Evolutionary conservation across 2,797 vertebrate genomes (phyloP).

Genomic region (Megaceryle alcyon): DNA sequence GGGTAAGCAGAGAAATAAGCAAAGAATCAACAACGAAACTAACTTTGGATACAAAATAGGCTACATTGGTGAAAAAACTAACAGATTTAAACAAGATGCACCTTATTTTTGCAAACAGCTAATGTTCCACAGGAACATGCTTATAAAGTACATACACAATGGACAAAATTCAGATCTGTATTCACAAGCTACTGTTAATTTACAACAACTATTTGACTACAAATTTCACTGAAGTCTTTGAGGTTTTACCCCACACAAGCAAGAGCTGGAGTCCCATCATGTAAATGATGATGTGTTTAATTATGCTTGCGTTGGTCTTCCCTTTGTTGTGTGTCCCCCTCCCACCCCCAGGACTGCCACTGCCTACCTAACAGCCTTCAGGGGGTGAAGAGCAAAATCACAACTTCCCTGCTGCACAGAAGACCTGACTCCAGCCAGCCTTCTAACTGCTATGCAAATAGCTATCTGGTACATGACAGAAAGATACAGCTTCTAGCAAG

Average conservation of each 20-base stretch:
- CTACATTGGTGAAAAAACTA: neutral
- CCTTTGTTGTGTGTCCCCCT: accelerated
- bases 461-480: neutral
- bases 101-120: neutral
- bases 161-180: neutral
- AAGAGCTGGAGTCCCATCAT: accelerated
- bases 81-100: neutral
- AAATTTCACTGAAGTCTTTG: neutral
- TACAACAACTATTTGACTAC: neutral
- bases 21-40: neutral
- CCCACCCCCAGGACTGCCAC: neutral
- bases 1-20: neutral
- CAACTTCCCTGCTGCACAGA: neutral
- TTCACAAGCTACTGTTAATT: neutral
- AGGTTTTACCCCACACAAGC: neutral
- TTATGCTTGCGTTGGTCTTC: neutral
- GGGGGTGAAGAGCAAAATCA: neutral
- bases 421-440: neutral
- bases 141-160: neutral
- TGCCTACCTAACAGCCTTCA: neutral
- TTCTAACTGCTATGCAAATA: neutral
- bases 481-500: neutral
- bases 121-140: neutral
- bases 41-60: neutral
- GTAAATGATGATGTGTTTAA: neutral